Conservation (phyloP, 2,113 vertebrate species). For the Gorsachius goisagi region DNA sequence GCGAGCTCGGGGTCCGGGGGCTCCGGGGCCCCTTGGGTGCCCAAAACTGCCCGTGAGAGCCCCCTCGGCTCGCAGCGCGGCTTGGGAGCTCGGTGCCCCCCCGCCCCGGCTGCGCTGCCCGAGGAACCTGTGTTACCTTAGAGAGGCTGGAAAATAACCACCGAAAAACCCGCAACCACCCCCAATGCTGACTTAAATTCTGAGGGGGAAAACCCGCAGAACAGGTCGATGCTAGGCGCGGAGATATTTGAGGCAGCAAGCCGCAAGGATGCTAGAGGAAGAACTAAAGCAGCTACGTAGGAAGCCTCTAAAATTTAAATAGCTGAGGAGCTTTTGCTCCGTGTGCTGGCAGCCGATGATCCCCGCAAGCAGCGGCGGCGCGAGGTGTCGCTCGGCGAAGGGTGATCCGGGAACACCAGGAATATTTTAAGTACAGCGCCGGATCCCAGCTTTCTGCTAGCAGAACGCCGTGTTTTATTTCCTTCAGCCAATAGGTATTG, state of each 20-base stretch:
- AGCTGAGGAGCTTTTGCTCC: neutral
- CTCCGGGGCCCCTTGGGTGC: too few species aligned
- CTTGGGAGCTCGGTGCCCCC: neutral
- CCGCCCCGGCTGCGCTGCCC: neutral
- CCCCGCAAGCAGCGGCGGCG: neutral
- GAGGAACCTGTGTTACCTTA: neutral
- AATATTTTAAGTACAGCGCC: neutral
- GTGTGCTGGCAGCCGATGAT: neutral
- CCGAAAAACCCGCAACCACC: neutral
- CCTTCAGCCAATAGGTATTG: neutral
- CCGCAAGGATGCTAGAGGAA: neutral
- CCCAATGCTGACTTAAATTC: neutral
- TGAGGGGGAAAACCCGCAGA: neutral
- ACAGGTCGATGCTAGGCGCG: neutral
- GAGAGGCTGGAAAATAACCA: accelerated
- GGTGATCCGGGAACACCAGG: slow-evolving; percentile 14
- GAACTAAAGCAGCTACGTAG: neutral
- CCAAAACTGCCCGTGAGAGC: neutral
- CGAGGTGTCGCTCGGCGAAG: neutral
- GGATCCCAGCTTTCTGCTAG: neutral
- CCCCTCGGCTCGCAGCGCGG: neutral
- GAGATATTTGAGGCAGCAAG: neutral
- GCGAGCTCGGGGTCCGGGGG: too few species aligned
- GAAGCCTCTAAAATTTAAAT: slow-evolving; percentile 2
- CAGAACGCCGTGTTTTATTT: slow-evolving; percentile 4